Conservation (phyloP, 2,888 invertebrate species). For the Agrotis segetum region DNA sequence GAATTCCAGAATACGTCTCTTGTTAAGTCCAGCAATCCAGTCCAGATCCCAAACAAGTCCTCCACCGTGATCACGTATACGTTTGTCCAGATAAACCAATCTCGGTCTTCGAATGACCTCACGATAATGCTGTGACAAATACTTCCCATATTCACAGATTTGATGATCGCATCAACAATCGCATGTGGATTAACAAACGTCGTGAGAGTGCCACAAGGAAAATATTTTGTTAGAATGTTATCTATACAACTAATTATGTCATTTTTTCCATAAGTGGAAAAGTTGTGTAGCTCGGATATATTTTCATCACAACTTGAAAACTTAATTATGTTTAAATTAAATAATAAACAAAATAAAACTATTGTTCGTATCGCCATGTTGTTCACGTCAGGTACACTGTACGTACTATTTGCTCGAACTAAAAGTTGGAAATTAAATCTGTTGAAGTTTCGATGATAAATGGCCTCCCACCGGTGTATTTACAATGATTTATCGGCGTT, state of each 20-base stretch:
- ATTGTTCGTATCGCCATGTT: conserved; percentile 16
- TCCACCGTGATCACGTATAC: conserved; percentile 72
- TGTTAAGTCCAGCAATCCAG: conserved; percentile 65
- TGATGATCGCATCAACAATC: conserved; percentile 60
- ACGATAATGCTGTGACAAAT: conserved; percentile 69
- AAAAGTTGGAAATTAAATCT: conserved; percentile 41
- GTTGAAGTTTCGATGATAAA: conserved; percentile 54
- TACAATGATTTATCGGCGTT: conserved; percentile 55
- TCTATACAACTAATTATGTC: conserved; percentile 61
- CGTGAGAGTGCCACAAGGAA: conserved; percentile 66
- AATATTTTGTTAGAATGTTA: conserved; percentile 63
- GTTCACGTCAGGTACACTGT: conserved; percentile 14
- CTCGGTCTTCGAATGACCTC: conserved; percentile 62
- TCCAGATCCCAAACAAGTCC: conserved; percentile 62
- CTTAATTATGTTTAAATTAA: conserved; percentile 18
- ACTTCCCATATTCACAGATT: conserved; percentile 53
- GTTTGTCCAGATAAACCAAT: conserved; percentile 67
- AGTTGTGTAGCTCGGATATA: conserved; percentile 6
- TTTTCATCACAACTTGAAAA: conserved; percentile 26
- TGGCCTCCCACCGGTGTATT: conserved; percentile 46
- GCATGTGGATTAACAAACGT: conserved; percentile 66
- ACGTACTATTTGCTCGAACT: conserved; percentile 29
- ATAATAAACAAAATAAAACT: conserved; percentile 31
- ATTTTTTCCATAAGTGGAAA: conserved; percentile 25
- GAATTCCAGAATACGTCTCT: conserved; percentile 78